Base-by-base conservation (phyloP, 2,888 invertebrate species). In the Erebia palarica region DNA sequence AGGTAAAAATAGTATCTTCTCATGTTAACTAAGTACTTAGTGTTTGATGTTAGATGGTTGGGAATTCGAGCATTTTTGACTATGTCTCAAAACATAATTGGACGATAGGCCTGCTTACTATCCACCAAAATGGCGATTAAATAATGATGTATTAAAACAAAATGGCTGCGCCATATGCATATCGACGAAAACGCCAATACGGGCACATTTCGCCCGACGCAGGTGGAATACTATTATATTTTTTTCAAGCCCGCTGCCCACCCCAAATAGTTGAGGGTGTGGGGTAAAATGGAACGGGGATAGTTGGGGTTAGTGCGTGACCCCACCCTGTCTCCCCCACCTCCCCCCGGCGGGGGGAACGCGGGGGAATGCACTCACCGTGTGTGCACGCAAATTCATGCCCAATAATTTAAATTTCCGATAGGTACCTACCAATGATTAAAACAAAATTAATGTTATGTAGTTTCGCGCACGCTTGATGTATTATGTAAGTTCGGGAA, bases 341-440 rank as follows among this genome's bases (percentile, higher is more conserved):
- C 18, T 16, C 55, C 53, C 10, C 80, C 78, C 68, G 21, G 44
- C 55, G 68, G 68, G 59, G 65, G 11, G 61, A 71, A 74, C 73
- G 73, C 75, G 77, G 82, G 81, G 79, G 80, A 77, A 73, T 85
- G 89, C 89, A 89, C 84, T 85, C 78, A 83, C 83, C 90, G 84
- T 90, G 90, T 91, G 88, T 92, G 91, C 90, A 90, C 92, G 90
- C 91, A 90, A 90, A 89, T 89, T 91, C 88, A 83, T 84, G 87
- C 85, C 85, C 90, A 88, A 92, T 92, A 91, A 92, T 92, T 92
- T 91, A 92, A 93, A 92, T 92, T 92, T 90, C 86, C 85, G 87
- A 91, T 88, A 83, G 84, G 84, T 82, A 84, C 74, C 75, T 63
- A 63, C 63, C 75, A 72, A 49, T 89, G 89, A 90, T 91, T 88